A percentile compares a stretch with the other conserved stretches of the same genome.
phyloP scores from a whole-genome alignment of 2,888 invertebrate genomes.

The Microctonus hyperodae region DNA sequence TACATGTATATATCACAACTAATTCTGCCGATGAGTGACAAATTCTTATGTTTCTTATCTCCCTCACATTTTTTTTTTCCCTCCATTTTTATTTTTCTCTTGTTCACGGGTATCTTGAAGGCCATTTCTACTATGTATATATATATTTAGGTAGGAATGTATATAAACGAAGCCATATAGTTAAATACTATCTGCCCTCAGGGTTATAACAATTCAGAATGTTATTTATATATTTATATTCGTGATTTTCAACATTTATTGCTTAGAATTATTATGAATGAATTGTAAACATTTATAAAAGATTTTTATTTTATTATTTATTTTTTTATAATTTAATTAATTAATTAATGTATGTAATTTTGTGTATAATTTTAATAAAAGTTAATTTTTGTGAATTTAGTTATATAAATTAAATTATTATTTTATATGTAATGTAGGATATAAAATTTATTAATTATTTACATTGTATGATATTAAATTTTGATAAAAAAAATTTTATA shows the following conservation, averaged over 20 bases:
- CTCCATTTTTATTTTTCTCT: background rate
- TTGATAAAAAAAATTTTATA: background rate
- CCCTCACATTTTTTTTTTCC: background rate
- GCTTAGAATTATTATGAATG: no score
- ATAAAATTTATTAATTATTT: no score
- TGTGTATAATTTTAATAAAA: no score
- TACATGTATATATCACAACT: background rate
- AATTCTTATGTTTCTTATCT: slow-evolving; percentile 2
- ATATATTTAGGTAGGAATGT: no score
- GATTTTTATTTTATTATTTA: no score
- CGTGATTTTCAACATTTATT: background rate
- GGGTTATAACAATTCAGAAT: background rate
- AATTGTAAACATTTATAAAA: no score
- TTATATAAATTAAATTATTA: no score
- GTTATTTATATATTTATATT: background rate
- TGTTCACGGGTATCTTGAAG: background rate
- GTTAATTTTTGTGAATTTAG: no score
- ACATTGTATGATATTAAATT: no score
- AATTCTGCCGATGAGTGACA: slow-evolving; percentile 4
- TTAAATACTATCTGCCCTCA: background rate
- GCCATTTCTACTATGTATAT: background rate
- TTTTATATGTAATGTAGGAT: no score
- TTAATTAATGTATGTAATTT: no score
- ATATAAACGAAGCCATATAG: background rate
- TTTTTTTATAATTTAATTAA: no score